These are phyloP conservation scores for Thamnaconus septentrionalis DNA, from an alignment of 2,113 vertebrate species.

Conservation along the genomic window DNA sequence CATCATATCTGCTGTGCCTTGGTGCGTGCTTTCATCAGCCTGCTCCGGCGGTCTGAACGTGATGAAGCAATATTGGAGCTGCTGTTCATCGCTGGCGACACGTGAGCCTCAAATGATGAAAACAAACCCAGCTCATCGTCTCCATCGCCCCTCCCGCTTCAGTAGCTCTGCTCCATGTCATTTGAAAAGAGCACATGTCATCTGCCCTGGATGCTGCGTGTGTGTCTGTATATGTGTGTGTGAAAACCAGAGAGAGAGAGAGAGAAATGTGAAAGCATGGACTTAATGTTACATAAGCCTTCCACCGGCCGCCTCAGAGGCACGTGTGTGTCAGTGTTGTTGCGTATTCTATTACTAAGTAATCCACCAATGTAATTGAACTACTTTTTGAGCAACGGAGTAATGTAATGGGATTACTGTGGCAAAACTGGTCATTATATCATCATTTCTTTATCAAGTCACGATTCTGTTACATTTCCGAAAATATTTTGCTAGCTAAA, in stretches of 20 bases:
- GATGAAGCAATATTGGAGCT: background rate
- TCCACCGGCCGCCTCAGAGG: constrained; percentile 28
- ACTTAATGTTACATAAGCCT: constrained; percentile 62
- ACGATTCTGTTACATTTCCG: too few species aligned
- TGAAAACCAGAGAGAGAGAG: constrained; percentile 7
- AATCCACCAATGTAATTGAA: too few species aligned
- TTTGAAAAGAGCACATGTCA: constrained; percentile 42
- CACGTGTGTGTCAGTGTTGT: constrained; percentile 8
- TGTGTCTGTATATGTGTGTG: background rate
- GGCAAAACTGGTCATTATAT: too few species aligned
- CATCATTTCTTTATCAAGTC: too few species aligned
- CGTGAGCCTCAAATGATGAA: background rate
- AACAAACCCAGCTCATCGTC: background rate
- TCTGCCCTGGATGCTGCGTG: constrained; percentile 44
- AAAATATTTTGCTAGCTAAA: too few species aligned
- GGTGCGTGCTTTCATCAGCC: constrained; percentile 3
- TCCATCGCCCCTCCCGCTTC: too few species aligned
- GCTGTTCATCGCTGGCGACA: constrained; percentile 1
- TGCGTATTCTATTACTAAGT: too few species aligned
- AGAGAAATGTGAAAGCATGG: constrained; percentile 36
- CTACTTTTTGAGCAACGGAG: too few species aligned
- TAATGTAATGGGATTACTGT: too few species aligned
- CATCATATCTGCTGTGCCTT: constrained; percentile 26
- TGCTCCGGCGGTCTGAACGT: background rate
- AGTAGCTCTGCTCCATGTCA: constrained; percentile 48